Evolutionary conservation across 1,140 invertebrate species (phyloP).

Genomic region (Sipha flava): DNA sequence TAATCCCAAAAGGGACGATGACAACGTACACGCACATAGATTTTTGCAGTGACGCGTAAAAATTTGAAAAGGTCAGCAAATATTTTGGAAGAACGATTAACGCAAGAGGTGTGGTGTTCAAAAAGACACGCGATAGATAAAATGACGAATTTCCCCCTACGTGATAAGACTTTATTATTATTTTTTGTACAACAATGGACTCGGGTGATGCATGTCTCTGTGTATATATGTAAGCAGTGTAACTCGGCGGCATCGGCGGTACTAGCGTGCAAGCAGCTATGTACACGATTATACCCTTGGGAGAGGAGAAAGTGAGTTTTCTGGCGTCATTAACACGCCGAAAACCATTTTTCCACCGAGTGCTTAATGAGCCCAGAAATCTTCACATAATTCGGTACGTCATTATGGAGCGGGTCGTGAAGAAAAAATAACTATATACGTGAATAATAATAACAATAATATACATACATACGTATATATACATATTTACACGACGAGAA

Average conservation of each 20-base stretch:
- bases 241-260: background rate
- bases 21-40: too few species aligned
- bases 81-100: too few species aligned
- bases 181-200: background rate
- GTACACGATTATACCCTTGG: background rate
- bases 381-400: slow-evolving; percentile 28
- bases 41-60: too few species aligned
- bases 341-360: slow-evolving; percentile 18
- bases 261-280: too few species aligned
- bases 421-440: slow-evolving; percentile 1
- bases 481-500: too few species aligned
- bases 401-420: background rate
- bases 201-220: background rate
- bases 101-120: too few species aligned
- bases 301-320: slow-evolving; percentile 4
- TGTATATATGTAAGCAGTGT: background rate
- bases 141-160: too few species aligned
- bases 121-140: background rate
- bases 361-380: slow-evolving; percentile 31
- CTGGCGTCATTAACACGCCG: slow-evolving; percentile 24
- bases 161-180: background rate
- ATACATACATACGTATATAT: background rate
- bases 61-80: too few species aligned
- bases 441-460: slow-evolving; percentile 22
- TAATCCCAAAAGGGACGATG: too few species aligned